Base-by-base conservation (phyloP, 1,140 invertebrate species). In the Amyelois transitella region DNA sequence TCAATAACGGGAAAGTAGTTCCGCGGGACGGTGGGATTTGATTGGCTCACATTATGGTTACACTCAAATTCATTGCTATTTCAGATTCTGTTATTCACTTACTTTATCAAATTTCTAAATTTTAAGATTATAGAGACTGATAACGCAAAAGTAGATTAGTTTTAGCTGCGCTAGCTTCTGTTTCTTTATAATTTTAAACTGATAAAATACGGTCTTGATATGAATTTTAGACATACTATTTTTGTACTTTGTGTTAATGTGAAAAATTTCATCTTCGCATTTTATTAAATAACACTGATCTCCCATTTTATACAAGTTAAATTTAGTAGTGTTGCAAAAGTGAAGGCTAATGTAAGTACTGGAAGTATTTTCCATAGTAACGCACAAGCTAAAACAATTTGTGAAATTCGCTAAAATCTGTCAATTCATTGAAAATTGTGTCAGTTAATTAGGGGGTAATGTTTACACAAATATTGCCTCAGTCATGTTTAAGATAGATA, bases 81-180 rank as follows among this genome's bases (percentile, higher is more conserved):
- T 81, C 76, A 78, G 81, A 81, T 77, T 84, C 82, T 88, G 81
- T 86, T 81, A 86, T 87, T 48, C n/a, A n/a, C n/a, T 87, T 83
- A 85, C 75, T 85, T 86, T 85, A 81, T 75, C 77, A 74, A 86
- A 83, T 82, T 80, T 88, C 82, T 88, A 88, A 88, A 88, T 88
- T 88, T 63, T 87, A 88, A 86, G 85, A 67, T 81, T 82, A 75
- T 86, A 86, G 85, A 88, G 85, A 88, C 85, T 88, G 85, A 88
- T 88, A 88, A 77, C 76, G 80, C 81, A 76, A 21, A 22, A 2
- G 45, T 88, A 88, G 83, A 83, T 85, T 86, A 86, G 83, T 86
- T 86, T 86, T 88, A 86, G 82, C 85, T 74, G 74, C 82, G 85
- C 85, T 88, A 88, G 85, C 83, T 85, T 88, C 80, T 83, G 76